Conservation (phyloP, 2,113 vertebrate genomes). For the Pholis gunnellus region DNA sequence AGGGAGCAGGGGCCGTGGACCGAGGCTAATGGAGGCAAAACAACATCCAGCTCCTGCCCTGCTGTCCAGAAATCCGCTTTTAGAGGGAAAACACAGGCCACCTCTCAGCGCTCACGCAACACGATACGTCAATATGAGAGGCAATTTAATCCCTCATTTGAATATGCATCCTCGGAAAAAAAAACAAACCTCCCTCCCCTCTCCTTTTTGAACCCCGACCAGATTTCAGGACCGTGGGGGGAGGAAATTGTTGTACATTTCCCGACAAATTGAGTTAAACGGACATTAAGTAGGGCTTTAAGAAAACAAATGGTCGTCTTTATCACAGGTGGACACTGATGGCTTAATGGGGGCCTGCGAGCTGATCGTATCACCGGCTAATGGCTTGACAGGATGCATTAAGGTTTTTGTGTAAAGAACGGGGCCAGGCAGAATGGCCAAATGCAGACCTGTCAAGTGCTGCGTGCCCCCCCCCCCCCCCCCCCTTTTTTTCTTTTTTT, state of each 20-base stretch:
- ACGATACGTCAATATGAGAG: slow-evolving; percentile 72
- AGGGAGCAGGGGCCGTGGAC: slow-evolving; percentile 74
- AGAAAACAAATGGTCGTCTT: slow-evolving; percentile 99
- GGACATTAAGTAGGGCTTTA: slow-evolving; percentile 99
- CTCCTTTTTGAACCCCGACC: slow-evolving; percentile 91
- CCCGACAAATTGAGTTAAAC: slow-evolving; percentile 99
- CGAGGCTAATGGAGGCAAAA: slow-evolving; percentile 79
- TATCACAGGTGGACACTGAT: slow-evolving; percentile 99
- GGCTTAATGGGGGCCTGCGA: slow-evolving; percentile 94
- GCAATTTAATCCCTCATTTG: slow-evolving; percentile 89
- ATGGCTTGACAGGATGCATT: slow-evolving; percentile 99
- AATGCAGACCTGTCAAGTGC: slow-evolving; percentile 95
- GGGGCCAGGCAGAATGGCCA: slow-evolving; percentile 84
- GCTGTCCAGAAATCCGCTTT: slow-evolving; percentile 80
- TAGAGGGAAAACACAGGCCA: slow-evolving; percentile 77
- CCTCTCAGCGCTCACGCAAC: slow-evolving; percentile 68
- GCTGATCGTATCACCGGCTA: slow-evolving; percentile 98
- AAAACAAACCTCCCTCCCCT: background rate
- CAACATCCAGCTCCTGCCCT: slow-evolving; percentile 71
- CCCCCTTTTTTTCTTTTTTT: slow-evolving; percentile 57
- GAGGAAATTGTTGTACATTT: slow-evolving; percentile 99
- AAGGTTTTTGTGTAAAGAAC: slow-evolving; percentile 97
- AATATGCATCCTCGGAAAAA: slow-evolving; percentile 85
- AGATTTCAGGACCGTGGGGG: slow-evolving; percentile 92
- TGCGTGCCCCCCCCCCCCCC: slow-evolving; percentile 81